A percentile compares a stretch with the other conserved stretches of the same genome.
phyloP scores from a whole-genome alignment of 2,113 vertebrate species.

The Dolichallabes microphthalmus region DNA sequence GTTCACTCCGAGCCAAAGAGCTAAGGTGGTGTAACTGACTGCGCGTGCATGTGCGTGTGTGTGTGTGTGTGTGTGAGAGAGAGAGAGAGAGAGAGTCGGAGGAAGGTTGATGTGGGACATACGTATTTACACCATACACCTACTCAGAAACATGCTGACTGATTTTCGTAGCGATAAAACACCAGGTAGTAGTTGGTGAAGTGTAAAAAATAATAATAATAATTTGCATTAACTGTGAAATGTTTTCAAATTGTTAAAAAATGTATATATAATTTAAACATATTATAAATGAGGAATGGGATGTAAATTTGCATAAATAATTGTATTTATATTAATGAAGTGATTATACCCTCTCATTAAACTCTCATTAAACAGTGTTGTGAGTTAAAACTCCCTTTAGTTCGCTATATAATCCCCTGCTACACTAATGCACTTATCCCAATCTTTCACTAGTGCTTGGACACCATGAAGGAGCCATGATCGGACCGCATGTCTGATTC shows the following conservation, averaged over 20 bases:
- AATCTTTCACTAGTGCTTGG: too few relatives aligned
- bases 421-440: too few relatives aligned
- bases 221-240: background rate
- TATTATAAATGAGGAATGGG: background rate
- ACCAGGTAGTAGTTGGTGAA: background rate
- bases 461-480: too few relatives aligned
- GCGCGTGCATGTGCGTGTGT: slow-evolving; percentile 2
- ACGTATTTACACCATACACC: slow-evolving; percentile 32
- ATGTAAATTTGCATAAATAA: background rate
- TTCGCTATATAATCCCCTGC: too few relatives aligned
- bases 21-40: slow-evolving; percentile 50
- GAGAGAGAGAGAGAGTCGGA: slow-evolving; percentile 5
- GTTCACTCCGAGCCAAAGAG: slow-evolving; percentile 8
- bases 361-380: too few relatives aligned
- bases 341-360: too few relatives aligned
- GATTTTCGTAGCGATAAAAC: slow-evolving; percentile 25
- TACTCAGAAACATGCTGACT: slow-evolving; percentile 11
- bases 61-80: background rate
- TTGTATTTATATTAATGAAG: background rate
- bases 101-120: slow-evolving; percentile 31
- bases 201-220: background rate
- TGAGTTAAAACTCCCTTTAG: too few relatives aligned
- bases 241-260: background rate
- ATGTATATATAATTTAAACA: too few relatives aligned
- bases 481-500: too few relatives aligned